Conservation (phyloP, 2,888 invertebrate genomes). For the Lamellibrachia satsuma region DNA sequence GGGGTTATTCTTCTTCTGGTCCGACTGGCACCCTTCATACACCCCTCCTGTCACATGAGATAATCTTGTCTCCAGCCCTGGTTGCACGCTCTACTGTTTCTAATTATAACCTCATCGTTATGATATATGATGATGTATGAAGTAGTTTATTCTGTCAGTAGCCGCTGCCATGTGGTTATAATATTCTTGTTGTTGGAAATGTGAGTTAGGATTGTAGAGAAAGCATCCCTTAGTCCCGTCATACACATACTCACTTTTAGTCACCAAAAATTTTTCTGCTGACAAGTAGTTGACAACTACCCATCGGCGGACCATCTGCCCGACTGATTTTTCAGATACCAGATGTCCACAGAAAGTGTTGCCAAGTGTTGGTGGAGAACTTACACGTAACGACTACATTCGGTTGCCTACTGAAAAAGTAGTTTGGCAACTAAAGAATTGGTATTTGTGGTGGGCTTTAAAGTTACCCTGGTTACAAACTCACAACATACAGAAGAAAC, state of each 20-base stretch:
- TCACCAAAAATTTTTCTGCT: too few relatives aligned
- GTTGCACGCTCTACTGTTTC: neutral
- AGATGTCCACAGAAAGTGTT: too few relatives aligned
- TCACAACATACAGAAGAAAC: neutral
- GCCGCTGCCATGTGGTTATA: neutral
- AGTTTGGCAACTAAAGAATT: too few relatives aligned
- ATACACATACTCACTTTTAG: neutral
- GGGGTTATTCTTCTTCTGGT: neutral
- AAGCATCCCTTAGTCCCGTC: neutral
- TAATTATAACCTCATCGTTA: neutral
- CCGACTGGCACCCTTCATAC: neutral
- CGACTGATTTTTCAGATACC: too few relatives aligned
- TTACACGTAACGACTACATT: too few relatives aligned
- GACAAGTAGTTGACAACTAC: too few relatives aligned
- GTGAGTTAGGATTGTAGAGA: neutral
- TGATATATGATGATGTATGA: neutral
- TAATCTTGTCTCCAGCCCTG: neutral
- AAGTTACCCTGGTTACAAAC: too few relatives aligned
- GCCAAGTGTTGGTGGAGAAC: too few relatives aligned
- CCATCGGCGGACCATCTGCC: too few relatives aligned
- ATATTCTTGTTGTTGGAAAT: neutral
- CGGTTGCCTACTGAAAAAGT: too few relatives aligned
- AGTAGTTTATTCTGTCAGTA: neutral
- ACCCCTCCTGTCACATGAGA: neutral
- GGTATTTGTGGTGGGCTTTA: too few relatives aligned